Base-by-base conservation (phyloP, 2,113 vertebrate genomes). In the Puffinus mauretanicus region DNA sequence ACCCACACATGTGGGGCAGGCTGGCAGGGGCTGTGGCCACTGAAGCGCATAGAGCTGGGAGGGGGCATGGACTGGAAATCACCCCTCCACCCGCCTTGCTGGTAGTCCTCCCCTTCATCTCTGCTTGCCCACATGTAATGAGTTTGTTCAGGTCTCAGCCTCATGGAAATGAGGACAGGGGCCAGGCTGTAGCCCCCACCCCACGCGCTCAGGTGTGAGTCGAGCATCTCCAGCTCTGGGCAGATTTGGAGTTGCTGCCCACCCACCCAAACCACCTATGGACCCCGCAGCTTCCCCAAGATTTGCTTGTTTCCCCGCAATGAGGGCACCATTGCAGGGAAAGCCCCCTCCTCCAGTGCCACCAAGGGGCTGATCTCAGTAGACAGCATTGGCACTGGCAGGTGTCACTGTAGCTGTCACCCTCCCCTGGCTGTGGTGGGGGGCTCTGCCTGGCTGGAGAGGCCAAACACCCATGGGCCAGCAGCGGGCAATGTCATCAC, bases 121-220 rank as follows among this genome's bases (percentile, higher is more conserved):
- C 29, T 61, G 44, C 82, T 55, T 0, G 2, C 9, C 27, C 32
- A 29, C 15, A 0, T 30, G 65, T 34, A 77, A 25, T 84, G 93
- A 91, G 52, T 86, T 91, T 82, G 47, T 40, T 93, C 61, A 9
- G 60, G 65, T 84, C 77, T 95, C 83, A 82, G 86, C 80, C 36
- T 38, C 11, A 1, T 13, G n/a, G 24, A n/a, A 66, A 32, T 34
- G 55, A 30, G 40, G 36, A 5, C 0, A 5, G 11, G 66, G 62
- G 10, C 21, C 27, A 36, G n/a, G 21, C 42, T 79, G 42, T 52
- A 67, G 84, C 47, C 22, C 61, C 25, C 36, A 18, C 24, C 20
- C 38, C 47, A 44, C 0, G 0, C 3, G 2, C 27, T 38, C 6
- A 2, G 16, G 16, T 42, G 32, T 46, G 36, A 86, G 24, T 32